Conservation (phyloP, 2,797 vertebrate genomes). For the Tiaroga cobitis region DNA sequence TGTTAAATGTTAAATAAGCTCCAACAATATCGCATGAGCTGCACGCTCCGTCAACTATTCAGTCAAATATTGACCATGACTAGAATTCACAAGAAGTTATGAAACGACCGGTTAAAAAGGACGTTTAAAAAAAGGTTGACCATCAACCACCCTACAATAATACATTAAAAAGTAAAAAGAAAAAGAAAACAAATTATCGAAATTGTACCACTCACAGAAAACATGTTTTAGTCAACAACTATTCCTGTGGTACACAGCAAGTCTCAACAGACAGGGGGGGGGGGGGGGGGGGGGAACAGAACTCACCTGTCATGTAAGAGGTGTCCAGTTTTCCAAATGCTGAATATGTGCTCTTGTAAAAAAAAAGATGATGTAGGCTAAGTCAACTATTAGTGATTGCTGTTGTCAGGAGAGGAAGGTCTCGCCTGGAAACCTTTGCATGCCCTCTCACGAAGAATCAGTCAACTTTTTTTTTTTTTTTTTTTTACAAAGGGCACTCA, state of each 20-base stretch:
- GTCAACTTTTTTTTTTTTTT: constrained; percentile 18
- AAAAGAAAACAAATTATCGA: not conserved
- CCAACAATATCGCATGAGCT: not conserved
- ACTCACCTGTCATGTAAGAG: constrained; percentile 37
- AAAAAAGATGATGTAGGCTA: not conserved
- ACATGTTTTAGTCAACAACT: not conserved
- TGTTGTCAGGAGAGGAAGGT: constrained; percentile 15
- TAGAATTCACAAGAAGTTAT: constrained; percentile 21
- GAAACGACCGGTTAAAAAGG: not conserved
- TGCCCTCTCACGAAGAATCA: constrained; percentile 7
- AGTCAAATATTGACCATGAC: constrained; percentile 32
- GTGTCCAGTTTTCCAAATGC: constrained; percentile 30
- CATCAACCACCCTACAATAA: not conserved
- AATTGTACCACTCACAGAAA: not conserved
- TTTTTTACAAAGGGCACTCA: constrained; percentile 19
- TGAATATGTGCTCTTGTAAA: not conserved
- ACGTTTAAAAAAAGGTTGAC: not conserved
- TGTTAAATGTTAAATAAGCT: not conserved
- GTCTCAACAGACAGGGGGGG: not conserved
- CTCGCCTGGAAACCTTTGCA: not conserved
- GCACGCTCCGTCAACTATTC: not conserved
- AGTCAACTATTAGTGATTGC: not conserved
- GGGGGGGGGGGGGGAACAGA: no score
- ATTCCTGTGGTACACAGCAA: not conserved
- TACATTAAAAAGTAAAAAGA: not conserved